Conservation (phyloP, 2,797 vertebrate genomes). For the Danio tinwini region DNA sequence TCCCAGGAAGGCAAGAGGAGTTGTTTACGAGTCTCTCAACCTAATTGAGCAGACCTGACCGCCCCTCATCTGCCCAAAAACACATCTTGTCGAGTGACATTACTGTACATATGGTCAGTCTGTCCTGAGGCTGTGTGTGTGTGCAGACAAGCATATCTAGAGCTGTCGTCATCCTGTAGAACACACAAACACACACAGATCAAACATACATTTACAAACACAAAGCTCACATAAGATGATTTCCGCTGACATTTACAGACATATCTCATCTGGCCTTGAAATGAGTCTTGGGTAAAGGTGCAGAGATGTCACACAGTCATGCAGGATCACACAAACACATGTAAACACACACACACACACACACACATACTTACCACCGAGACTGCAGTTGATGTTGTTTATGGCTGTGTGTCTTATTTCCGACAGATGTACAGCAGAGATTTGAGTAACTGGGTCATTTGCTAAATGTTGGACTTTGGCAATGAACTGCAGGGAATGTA, state of each 20-base stretch:
- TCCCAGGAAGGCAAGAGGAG: constrained; percentile 12
- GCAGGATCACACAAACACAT: constrained; percentile 1
- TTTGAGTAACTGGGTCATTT: constrained; percentile 22
- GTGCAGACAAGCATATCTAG: constrained; percentile 39
- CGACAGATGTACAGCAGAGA: neutral
- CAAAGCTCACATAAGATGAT: constrained; percentile 68
- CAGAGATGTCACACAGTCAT: constrained; percentile 71
- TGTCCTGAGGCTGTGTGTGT: constrained; percentile 66
- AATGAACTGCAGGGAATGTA: neutral
- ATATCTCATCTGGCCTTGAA: constrained; percentile 73
- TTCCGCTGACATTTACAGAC: constrained; percentile 73
- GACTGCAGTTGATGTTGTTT: constrained; percentile 3
- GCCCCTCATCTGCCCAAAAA: constrained; percentile 70
- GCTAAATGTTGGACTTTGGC: neutral
- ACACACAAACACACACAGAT: neutral
- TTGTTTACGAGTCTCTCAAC: constrained; percentile 55
- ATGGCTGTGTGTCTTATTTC: constrained; percentile 12
- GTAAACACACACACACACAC: constrained; percentile 1
- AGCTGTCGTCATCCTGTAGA: constrained; percentile 48
- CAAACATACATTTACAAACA: constrained; percentile 14
- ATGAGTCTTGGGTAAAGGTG: constrained; percentile 74
- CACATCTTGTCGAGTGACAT: constrained; percentile 66
- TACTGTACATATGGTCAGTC: constrained; percentile 74
- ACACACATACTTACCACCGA: constrained; percentile 14
- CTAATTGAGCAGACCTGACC: constrained; percentile 66